Conservation (phyloP, 2,113 vertebrate species). For the Lophura nycthemera region DNA sequence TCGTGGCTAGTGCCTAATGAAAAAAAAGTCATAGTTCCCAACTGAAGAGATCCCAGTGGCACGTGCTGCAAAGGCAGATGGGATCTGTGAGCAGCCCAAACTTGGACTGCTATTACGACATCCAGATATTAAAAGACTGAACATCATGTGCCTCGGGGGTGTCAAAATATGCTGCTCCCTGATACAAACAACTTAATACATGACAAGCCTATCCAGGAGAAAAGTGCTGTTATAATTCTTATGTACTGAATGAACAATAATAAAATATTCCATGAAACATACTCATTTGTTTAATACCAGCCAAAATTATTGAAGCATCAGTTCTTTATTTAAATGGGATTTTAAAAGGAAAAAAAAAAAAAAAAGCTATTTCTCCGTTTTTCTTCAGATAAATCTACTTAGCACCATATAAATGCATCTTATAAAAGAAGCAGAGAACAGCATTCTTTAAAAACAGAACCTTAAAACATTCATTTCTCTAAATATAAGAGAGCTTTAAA, state of each 20-base stretch:
- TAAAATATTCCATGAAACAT: background rate
- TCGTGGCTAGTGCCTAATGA: background rate
- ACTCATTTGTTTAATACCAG: background rate
- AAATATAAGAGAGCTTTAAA: background rate
- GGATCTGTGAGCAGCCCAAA: background rate
- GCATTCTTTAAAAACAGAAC: background rate
- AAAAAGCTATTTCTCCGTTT: background rate
- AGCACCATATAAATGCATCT: background rate
- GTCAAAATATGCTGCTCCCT: background rate
- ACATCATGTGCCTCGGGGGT: rapidly evolving
- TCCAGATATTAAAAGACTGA: background rate
- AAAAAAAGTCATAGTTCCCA: background rate
- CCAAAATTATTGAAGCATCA: background rate
- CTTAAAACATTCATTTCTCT: background rate
- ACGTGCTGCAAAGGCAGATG: background rate
- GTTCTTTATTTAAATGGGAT: background rate
- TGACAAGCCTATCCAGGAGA: background rate
- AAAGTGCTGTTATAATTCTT: background rate
- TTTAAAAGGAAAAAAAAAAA: background rate
- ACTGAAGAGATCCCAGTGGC: background rate
- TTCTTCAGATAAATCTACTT: background rate
- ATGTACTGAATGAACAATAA: background rate
- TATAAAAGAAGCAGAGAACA: background rate
- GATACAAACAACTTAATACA: background rate
- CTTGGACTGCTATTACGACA: background rate